Evolutionary conservation across 2,888 invertebrate species (phyloP).

Genomic region (Rosalia funebris): DNA sequence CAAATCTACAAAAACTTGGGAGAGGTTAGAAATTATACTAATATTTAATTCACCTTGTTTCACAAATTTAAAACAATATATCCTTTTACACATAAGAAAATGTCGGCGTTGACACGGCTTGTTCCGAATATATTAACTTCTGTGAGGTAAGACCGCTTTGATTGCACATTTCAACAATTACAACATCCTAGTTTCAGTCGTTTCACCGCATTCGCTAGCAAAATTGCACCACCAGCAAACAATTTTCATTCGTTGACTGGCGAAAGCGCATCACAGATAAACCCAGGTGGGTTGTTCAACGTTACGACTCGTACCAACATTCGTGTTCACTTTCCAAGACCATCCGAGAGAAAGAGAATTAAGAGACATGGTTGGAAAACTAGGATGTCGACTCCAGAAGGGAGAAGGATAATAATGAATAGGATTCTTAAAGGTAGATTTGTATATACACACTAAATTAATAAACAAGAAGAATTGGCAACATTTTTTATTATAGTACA

Average conservation of each 20-base stretch:
- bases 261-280: slow-evolving; percentile 19
- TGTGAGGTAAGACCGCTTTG: background rate
- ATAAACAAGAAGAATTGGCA: background rate
- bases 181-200: slow-evolving; percentile 19
- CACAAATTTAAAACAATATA: no score
- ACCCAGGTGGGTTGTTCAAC: slow-evolving; percentile 55
- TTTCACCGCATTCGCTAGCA: slow-evolving; percentile 19
- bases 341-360: slow-evolving; percentile 77
- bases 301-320: slow-evolving; percentile 65
- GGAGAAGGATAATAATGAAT: slow-evolving; percentile 79
- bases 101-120: slow-evolving; percentile 1
- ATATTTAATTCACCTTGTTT: no score
- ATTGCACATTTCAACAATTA: background rate
- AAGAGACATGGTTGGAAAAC: slow-evolving; percentile 76
- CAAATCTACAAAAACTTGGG: no score
- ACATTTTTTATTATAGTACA: background rate
- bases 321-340: slow-evolving; percentile 78
- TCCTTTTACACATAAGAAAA: no score
- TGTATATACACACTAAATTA: slow-evolving; percentile 72
- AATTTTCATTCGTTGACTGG: slow-evolving; percentile 34
- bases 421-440: slow-evolving; percentile 79
- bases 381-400: slow-evolving; percentile 75
- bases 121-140: background rate
- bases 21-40: no score
- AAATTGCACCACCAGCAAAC: slow-evolving; percentile 20